Evolutionary conservation across 2,888 invertebrate species (phyloP).

Genomic region (Merodon equestris): DNA sequence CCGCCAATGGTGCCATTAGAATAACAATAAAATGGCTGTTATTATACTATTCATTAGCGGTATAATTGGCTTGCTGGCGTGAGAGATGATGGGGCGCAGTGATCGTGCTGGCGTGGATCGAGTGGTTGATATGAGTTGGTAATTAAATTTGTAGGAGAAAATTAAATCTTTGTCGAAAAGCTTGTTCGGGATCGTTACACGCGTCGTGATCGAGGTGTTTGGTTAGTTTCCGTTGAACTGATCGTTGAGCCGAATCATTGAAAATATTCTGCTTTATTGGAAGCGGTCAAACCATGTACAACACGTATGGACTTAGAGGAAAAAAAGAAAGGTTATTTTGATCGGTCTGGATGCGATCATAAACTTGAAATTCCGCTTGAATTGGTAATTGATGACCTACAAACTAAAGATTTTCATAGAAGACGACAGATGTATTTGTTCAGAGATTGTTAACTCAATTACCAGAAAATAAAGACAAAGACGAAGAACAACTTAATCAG

Average conservation of each 20-base stretch:
- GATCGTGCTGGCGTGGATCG: constrained; percentile 12
- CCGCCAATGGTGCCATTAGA: constrained; percentile 37
- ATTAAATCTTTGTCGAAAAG: constrained; percentile 48
- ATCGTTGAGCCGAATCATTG: constrained; percentile 53
- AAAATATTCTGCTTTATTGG: constrained; percentile 25
- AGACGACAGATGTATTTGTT: too few species aligned
- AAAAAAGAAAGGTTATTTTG: constrained; percentile 6
- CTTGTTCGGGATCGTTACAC: constrained; percentile 52
- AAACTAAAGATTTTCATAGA: too few species aligned
- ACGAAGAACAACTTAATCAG: too few species aligned
- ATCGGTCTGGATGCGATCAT: neutral
- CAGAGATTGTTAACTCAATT: too few species aligned
- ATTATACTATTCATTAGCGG: constrained; percentile 58
- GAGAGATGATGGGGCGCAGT: neutral
- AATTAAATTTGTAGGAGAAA: constrained; percentile 68
- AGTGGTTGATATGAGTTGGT: constrained; percentile 50
- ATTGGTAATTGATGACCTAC: neutral
- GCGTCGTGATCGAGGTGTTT: constrained; percentile 41
- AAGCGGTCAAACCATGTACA: constrained; percentile 27
- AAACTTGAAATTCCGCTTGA: constrained; percentile 9
- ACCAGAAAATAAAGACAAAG: too few species aligned
- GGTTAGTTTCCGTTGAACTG: constrained; percentile 41
- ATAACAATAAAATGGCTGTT: constrained; percentile 57
- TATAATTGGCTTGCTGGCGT: constrained; percentile 51
- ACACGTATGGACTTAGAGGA: too few species aligned